Base-by-base conservation (phyloP, 2,113 vertebrate genomes). In the Antigone vipio region DNA sequence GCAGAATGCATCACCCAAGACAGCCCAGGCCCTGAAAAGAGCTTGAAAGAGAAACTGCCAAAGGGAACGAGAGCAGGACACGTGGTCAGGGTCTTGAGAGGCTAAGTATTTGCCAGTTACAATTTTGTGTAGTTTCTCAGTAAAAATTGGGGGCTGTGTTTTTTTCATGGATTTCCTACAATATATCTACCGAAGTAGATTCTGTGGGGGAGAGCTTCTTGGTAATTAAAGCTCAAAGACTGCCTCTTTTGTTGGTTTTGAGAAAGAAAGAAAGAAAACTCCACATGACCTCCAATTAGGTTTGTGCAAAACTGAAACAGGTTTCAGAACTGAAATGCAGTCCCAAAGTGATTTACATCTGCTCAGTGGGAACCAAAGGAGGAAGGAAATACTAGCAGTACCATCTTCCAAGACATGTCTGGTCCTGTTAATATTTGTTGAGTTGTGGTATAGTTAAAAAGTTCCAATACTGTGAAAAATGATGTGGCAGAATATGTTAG, bases 401-500 rank as follows among this genome's bases (percentile, higher is more conserved):
- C 93, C 80, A 79, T 94, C 95, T 94, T 95, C 95, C 84, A 94
- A 95, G 85, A 85, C 85, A 50, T 87, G 86, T 95, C 88, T 95
- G 86, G 64, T 66, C 81, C 96, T 78, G 95, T 69, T 97, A 92
- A 97, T 94, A 83, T 88, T 86, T 86, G 95, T 93, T 92, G 91
- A 91, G 95, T 94, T 96, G 84, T 91, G 93, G 91, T 94, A 75
- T 52, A 92, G 79, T 80, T 90, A 95, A 95, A 90, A 95, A 91
- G 79, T 95, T 89, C 82, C 84, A 91, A 55, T 89, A 66, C 53
- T 94, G 80, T 90, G 83, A 96, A 97, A 97, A 97, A 94, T 55
- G 89, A 95, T 94, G 84, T 92, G 93, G 93, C 44, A 76, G 77
- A 96, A 92, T 92, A 71, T 97, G 96, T 97, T 98, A 94, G 73